Conservation (phyloP, 2,888 invertebrate species). For the Ophonus ardosiacus region DNA sequence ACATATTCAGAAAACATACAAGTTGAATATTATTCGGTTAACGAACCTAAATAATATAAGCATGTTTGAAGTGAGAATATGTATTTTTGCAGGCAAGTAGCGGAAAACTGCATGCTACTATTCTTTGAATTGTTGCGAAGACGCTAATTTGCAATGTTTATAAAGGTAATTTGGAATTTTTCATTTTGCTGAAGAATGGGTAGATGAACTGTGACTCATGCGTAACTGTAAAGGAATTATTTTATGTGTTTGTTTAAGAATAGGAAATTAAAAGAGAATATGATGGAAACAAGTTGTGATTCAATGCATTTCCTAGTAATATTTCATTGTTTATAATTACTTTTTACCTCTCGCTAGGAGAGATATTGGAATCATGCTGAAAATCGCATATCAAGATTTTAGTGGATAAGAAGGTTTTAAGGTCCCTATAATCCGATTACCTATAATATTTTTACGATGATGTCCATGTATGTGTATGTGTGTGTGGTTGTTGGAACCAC, state of each 20-base stretch:
- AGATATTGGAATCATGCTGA: too few species aligned
- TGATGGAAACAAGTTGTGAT: background rate
- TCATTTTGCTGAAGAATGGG: background rate
- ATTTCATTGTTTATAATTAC: too few species aligned
- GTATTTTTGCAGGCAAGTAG: conserved; percentile 1
- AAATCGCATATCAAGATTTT: too few species aligned
- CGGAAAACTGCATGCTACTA: conserved; percentile 16
- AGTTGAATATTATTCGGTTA: background rate
- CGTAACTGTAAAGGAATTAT: background rate
- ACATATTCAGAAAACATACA: background rate
- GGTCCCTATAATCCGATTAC: too few species aligned
- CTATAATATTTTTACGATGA: too few species aligned
- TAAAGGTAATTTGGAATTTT: background rate
- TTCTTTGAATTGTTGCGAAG: conserved; percentile 29
- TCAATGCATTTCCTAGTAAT: background rate
- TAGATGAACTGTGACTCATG: background rate
- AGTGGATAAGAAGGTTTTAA: too few species aligned
- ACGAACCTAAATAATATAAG: background rate
- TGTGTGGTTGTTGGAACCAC: too few species aligned
- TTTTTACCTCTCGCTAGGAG: too few species aligned
- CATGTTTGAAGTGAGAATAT: conserved; percentile 9
- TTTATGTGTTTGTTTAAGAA: background rate
- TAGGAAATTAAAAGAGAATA: background rate
- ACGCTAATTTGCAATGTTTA: background rate
- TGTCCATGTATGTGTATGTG: too few species aligned